phyloP scores from a whole-genome alignment of 1,140 invertebrate species.

The Apocrypta bakeri region DNA sequence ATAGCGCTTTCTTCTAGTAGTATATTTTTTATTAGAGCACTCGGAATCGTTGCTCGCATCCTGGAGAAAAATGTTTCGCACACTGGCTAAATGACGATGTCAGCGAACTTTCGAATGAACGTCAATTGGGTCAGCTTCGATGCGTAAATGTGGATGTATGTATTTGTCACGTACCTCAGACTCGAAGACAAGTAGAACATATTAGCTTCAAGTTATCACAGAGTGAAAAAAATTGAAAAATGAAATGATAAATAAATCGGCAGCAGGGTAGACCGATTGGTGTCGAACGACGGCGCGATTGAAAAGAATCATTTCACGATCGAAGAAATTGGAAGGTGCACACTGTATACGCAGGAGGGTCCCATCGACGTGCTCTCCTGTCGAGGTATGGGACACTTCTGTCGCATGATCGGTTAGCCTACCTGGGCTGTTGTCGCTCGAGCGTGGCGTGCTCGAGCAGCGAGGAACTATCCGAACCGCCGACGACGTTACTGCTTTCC shows the following conservation, averaged over 20 bases:
- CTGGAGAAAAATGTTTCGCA: neutral
- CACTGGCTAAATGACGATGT: neutral
- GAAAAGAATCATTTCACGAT: too few species aligned
- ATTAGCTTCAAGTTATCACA: neutral
- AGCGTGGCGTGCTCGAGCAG: conserved; percentile 45
- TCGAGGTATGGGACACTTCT: neutral
- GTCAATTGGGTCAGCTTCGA: too few species aligned
- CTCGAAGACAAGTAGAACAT: neutral
- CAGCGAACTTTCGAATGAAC: neutral
- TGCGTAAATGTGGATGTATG: too few species aligned
- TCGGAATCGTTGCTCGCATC: neutral
- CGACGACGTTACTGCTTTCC: conserved; percentile 53
- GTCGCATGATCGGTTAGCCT: neutral
- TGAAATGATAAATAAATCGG: too few species aligned
- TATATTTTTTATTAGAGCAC: neutral
- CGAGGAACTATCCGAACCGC: conserved; percentile 49
- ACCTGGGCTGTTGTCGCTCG: conserved; percentile 44
- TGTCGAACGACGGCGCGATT: too few species aligned
- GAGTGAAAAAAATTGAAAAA: too few species aligned
- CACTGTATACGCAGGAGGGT: neutral
- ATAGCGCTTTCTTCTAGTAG: neutral
- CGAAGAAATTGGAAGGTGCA: too few species aligned
- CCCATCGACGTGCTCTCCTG: neutral
- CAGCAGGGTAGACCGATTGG: neutral
- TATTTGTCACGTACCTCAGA: neutral